phyloP scores from a whole-genome alignment of 2,113 vertebrate species.

The Thryonomys swinderianus region DNA sequence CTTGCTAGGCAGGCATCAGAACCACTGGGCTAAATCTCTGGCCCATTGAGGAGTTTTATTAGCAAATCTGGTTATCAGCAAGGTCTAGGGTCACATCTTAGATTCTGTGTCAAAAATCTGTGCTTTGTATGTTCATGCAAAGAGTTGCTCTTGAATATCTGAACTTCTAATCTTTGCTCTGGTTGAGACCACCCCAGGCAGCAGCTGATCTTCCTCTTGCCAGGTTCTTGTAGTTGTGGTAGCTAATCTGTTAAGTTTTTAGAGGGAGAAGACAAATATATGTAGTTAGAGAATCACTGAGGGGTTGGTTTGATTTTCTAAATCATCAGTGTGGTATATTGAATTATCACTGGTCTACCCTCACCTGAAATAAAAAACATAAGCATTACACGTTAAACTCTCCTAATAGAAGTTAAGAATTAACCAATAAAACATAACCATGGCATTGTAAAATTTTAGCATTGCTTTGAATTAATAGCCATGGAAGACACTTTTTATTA shows the following conservation, averaged over 20 bases:
- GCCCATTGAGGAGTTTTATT: neutral
- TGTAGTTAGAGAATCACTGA: neutral
- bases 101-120: neutral
- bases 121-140: neutral
- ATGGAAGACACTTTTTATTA: neutral
- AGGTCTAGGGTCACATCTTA: neutral
- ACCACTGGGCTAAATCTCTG: too few species aligned
- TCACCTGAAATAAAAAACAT: neutral
- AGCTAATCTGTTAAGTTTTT: neutral
- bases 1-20: too few species aligned
- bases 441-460: neutral
- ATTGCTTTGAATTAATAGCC: neutral
- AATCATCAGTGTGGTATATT: neutral
- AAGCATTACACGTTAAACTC: neutral
- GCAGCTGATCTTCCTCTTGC: neutral
- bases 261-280: neutral
- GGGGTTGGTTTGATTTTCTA: neutral
- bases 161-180: neutral
- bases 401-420: neutral
- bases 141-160: rapidly evolving
- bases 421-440: neutral
- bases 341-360: neutral
- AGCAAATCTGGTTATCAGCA: neutral
- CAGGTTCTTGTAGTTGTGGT: neutral
- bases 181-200: too few species aligned